Percentiles rank a stretch among this genome's conserved stretches.
Conservation (phyloP, 1,140 invertebrate genomes). For the Drosophila subobscura region DNA sequence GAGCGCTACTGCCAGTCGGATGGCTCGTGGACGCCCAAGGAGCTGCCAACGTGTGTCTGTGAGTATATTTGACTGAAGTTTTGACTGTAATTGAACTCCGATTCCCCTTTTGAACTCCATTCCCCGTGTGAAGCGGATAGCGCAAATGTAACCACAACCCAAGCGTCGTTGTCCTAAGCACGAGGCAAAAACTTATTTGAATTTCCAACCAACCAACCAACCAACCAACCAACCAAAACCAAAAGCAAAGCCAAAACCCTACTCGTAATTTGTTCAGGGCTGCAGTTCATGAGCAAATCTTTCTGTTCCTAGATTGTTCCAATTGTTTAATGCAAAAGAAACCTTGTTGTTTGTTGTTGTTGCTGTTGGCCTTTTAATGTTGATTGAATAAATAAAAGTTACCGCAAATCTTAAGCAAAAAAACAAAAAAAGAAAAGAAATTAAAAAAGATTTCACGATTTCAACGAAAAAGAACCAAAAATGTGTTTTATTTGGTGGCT, state of each 20-base stretch:
- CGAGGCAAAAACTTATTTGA: constrained; percentile 29
- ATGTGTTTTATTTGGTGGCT: constrained; percentile 79
- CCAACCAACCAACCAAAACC: constrained; percentile 15
- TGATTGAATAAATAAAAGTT: constrained; percentile 83
- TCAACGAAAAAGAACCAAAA: constrained; percentile 39
- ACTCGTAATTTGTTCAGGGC: constrained; percentile 44
- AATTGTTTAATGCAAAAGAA: constrained; percentile 59
- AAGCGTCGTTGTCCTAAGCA: constrained; percentile 58
- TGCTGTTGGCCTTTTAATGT: constrained; percentile 76
- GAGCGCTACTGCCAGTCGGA: constrained; percentile 94
- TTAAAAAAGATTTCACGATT: constrained; percentile 10
- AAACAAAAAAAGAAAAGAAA: constrained; percentile 25
- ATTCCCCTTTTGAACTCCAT: constrained; percentile 39
- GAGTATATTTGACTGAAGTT: constrained; percentile 83
- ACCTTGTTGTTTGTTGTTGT: constrained; percentile 62
- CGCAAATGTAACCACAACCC: constrained; percentile 75
- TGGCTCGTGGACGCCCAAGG: constrained; percentile 94
- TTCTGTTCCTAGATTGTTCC: constrained; percentile 66
- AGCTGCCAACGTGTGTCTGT: constrained; percentile 95
- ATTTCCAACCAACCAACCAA: constrained; percentile 39
- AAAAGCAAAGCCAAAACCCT: constrained; percentile 15
- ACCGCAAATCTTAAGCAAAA: constrained; percentile 81
- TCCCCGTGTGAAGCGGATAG: constrained; percentile 65
- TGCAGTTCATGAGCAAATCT: constrained; percentile 39
- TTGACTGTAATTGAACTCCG: constrained; percentile 44